phyloP scores from a whole-genome alignment of 2,888 invertebrate genomes.

The Cheilosia pagana region DNA sequence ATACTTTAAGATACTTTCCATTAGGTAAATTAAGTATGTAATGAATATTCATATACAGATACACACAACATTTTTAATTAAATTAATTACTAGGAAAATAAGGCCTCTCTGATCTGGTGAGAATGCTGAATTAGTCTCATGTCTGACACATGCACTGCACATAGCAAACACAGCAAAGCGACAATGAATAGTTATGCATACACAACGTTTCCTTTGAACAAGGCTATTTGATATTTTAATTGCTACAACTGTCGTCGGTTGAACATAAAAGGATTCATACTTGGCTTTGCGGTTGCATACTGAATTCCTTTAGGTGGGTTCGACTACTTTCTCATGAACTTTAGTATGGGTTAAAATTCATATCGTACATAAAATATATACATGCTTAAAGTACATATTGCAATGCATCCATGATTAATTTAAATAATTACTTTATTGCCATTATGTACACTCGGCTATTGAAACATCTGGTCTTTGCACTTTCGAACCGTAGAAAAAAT shows the following conservation, averaged over 20 bases:
- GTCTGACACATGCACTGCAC: conserved; percentile 1
- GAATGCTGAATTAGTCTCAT: conserved; percentile 34
- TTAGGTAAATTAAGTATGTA: no score
- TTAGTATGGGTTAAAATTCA: no score
- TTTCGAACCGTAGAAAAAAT: no score
- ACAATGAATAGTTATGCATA: conserved; percentile 6
- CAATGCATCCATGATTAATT: no score
- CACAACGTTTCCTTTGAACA: conserved; percentile 1
- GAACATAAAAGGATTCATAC: conserved; percentile 13
- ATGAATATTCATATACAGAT: conserved; percentile 47
- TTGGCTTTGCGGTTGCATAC: conserved; percentile 34
- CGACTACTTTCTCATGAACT: no score
- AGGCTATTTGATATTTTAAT: conserved; percentile 54
- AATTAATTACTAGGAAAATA: conserved; percentile 80
- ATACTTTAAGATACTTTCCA: no score
- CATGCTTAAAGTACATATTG: no score
- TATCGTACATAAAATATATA: no score
- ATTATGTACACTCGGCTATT: no score
- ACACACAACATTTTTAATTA: conserved; percentile 77
- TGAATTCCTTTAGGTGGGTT: conserved; percentile 24
- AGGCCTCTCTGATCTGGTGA: conserved; percentile 75
- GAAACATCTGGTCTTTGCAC: no score
- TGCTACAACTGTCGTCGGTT: conserved; percentile 8
- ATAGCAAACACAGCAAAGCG: conserved; percentile 2
- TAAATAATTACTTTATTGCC: no score